Conservation (phyloP, 2,888 invertebrate species). For the Bellardia pandia region DNA sequence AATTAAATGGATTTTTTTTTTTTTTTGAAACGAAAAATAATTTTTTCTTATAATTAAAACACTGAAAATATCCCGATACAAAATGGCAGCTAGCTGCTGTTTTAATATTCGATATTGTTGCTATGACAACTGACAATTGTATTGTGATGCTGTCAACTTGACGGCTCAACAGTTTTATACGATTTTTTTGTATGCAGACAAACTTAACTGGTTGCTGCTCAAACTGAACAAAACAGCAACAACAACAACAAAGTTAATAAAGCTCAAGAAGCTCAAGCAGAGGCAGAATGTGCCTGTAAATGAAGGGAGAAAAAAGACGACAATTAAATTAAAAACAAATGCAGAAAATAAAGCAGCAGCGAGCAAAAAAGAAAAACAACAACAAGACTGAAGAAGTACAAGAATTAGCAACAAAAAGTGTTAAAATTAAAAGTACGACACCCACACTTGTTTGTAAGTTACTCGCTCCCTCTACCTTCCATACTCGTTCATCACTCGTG, state of each 20-base stretch:
- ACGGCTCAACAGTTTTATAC: conserved; percentile 75
- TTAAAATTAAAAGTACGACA: conserved; percentile 35
- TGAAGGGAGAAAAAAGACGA: conserved; percentile 29
- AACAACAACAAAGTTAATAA: conserved; percentile 38
- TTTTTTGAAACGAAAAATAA: conserved; percentile 38
- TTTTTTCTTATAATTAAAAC: conserved; percentile 30
- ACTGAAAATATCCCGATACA: conserved; percentile 59
- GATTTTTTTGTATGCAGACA: conserved; percentile 43
- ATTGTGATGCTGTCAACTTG: conserved; percentile 76
- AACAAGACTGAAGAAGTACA: conserved; percentile 41
- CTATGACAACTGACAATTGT: conserved; percentile 74
- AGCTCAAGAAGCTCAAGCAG: conserved; percentile 49
- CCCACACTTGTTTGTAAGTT: conserved; percentile 49
- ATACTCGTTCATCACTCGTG: background rate
- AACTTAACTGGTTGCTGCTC: background rate
- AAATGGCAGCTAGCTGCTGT: conserved; percentile 69
- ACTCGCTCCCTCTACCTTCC: background rate
- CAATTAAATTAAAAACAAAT: conserved; percentile 15
- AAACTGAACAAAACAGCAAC: background rate
- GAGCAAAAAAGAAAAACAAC: too few relatives aligned
- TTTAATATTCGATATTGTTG: conserved; percentile 74
- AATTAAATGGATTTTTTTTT: conserved; percentile 68
- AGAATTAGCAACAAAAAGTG: conserved; percentile 56
- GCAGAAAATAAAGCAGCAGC: background rate
- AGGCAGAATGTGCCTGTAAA: conserved; percentile 27